Evolutionary conservation across 2,113 vertebrate genomes (phyloP), one percentile per base, ranked within the genome.

Genomic region (Anguilla rostrata): DNA sequence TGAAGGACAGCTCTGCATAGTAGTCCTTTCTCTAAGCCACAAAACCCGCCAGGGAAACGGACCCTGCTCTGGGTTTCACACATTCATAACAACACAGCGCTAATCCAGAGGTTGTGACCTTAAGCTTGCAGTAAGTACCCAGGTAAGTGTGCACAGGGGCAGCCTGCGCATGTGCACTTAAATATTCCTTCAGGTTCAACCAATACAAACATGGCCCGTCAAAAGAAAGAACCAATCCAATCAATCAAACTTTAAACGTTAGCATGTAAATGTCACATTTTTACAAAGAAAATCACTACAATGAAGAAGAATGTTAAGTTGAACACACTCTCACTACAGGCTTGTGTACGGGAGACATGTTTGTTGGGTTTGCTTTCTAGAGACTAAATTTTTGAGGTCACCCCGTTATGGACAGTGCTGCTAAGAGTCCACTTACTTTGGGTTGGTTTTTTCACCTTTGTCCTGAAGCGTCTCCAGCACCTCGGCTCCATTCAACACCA

Each of bases 391-490:
- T 12, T 16, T 71, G 26, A 75, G 11, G n/a, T 2, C 71, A 29
- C 71, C n/a, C 71, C n/a, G 0, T 75, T 20, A 11, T 22, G 60
- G 5, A 26, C 2, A 66, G n/a, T 88, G 34, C 39, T 39, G 7
- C 16, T 29, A 41, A n/a, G 18, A 4, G 81, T 4, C 83, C 57
- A 95, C 98, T 97, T 95, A 99, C 98, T 99, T 99, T 60, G 98
- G 98, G 89, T 99, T 98, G 87, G 94, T 92, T 41, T 96, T 98
- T 95, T 99, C 98, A 16, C 98, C 98, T 78, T 97, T 96, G 60
- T 97, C 96, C 94, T 99, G 98, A 34, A 99, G 97, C 0, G 93
- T 97, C 78, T 98, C 96, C 92, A 99, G 92, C 93, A 99, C 94
- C 11, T 97, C 95, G 85, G 93, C 95, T 83, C 96, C 96, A 0